A percentile compares a stretch with the other conserved stretches of the same genome.
phyloP scores from a whole-genome alignment of 2,113 vertebrate species.

The Amblyornis subalaris region DNA sequence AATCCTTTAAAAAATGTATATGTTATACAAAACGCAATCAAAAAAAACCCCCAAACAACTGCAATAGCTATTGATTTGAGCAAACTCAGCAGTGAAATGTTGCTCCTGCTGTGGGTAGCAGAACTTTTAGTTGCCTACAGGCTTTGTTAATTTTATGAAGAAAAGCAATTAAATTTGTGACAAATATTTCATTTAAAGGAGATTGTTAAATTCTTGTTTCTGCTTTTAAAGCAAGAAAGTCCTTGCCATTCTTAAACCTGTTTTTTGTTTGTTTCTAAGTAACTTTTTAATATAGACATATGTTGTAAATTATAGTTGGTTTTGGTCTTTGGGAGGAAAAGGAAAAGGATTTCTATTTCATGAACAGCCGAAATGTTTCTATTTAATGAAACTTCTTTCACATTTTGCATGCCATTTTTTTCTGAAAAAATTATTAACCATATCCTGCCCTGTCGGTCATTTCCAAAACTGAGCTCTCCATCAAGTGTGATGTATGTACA shows the following conservation, averaged over 20 bases:
- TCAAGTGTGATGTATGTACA: neutral
- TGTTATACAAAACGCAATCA: neutral
- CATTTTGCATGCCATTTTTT: neutral
- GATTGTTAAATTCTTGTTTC: neutral
- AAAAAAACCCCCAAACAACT: neutral
- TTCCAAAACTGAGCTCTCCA: neutral
- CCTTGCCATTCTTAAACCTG: constrained; percentile 18
- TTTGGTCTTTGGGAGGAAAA: neutral
- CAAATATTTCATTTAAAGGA: constrained; percentile 32
- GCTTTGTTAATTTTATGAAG: constrained; percentile 33
- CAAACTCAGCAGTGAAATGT: neutral
- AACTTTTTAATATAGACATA: neutral
- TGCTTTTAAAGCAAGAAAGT: constrained; percentile 47
- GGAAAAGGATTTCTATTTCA: neutral
- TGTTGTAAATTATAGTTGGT: neutral
- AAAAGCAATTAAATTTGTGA: constrained; percentile 41
- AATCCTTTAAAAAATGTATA: neutral
- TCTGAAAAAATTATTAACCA: neutral
- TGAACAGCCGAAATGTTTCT: neutral
- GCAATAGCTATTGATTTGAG: neutral
- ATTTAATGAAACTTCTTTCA: neutral
- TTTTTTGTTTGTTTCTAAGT: constrained; percentile 32
- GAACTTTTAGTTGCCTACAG: neutral
- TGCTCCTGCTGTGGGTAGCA: neutral
- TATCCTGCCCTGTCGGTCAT: neutral